Percentiles rank a stretch among this genome's conserved stretches.
These are phyloP conservation scores for Pseudochromis fuscus DNA, from an alignment of 2,797 vertebrate species.

Conservation along the genomic window DNA sequence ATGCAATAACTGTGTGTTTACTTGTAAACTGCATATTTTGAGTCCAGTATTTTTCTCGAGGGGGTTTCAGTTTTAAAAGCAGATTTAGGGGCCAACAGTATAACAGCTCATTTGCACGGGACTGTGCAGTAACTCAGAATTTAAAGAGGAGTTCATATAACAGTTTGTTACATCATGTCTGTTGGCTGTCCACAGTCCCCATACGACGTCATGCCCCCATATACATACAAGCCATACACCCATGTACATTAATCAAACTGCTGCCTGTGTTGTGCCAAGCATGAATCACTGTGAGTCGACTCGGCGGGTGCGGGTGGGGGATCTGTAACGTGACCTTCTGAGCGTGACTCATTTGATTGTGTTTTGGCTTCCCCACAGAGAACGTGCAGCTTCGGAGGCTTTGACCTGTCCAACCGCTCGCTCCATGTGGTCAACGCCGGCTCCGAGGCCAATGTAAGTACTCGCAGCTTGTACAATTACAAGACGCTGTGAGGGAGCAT, in stretches of 20 bases:
- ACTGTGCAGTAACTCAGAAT: constrained; percentile 28
- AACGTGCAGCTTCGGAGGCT: constrained; percentile 98
- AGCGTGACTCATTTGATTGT: constrained; percentile 66
- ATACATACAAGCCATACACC: constrained; percentile 52
- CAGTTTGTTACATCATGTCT: constrained; percentile 70
- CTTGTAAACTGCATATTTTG: constrained; percentile 30
- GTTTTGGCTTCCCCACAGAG: constrained; percentile 85
- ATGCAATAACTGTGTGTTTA: constrained; percentile 6
- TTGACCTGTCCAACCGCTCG: constrained; percentile 95
- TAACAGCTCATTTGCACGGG: constrained; percentile 47
- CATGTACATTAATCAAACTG: constrained; percentile 71
- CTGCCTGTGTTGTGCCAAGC: constrained; percentile 75
- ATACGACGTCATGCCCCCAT: constrained; percentile 68
- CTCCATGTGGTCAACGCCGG: constrained; percentile 90
- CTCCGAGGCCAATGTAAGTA: constrained; percentile 90
- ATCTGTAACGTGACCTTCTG: constrained; percentile 25
- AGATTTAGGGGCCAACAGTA: constrained; percentile 16
- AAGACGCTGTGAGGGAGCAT: neutral
- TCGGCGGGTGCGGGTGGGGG: constrained; percentile 49
- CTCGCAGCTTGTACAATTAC: constrained; percentile 4
- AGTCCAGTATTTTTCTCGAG: neutral
- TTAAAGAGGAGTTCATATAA: constrained; percentile 54
- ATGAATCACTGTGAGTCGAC: constrained; percentile 80
- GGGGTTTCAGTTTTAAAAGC: constrained; percentile 27
- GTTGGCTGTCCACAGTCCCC: constrained; percentile 68